Conservation (phyloP, 2,113 vertebrate genomes). For the Jacana jacana region DNA sequence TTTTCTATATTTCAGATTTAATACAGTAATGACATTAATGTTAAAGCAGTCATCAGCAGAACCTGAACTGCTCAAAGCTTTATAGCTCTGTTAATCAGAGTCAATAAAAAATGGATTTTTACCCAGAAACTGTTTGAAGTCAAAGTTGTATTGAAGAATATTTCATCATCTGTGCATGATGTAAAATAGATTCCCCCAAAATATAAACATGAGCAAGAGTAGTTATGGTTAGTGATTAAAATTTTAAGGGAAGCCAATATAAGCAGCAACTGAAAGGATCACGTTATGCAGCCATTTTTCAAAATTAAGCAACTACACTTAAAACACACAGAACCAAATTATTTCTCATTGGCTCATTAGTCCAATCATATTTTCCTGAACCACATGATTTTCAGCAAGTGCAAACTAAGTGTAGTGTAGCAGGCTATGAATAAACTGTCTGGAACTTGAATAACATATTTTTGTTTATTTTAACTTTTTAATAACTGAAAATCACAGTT, state of each 20-base stretch:
- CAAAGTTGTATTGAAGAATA: background rate
- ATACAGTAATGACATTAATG: background rate
- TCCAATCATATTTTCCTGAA: background rate
- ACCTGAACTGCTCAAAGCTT: background rate
- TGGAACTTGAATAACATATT: background rate
- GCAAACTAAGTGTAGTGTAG: background rate
- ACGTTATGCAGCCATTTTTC: background rate
- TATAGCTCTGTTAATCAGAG: background rate
- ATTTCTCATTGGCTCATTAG: background rate
- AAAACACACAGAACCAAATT: background rate
- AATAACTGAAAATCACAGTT: background rate
- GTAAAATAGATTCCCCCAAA: background rate
- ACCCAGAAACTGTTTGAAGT: background rate
- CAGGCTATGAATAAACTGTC: background rate
- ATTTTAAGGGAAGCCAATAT: background rate
- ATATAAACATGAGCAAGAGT: background rate
- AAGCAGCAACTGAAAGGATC: background rate
- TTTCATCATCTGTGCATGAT: background rate
- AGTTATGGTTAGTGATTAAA: background rate
- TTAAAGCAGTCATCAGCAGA: background rate
- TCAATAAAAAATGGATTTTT: background rate
- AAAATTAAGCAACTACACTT: background rate
- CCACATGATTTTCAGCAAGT: background rate
- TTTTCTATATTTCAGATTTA: background rate
- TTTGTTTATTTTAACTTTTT: background rate